phyloP scores from a whole-genome alignment of 2,888 invertebrate genomes.

The Gisinianus flammeolus region DNA sequence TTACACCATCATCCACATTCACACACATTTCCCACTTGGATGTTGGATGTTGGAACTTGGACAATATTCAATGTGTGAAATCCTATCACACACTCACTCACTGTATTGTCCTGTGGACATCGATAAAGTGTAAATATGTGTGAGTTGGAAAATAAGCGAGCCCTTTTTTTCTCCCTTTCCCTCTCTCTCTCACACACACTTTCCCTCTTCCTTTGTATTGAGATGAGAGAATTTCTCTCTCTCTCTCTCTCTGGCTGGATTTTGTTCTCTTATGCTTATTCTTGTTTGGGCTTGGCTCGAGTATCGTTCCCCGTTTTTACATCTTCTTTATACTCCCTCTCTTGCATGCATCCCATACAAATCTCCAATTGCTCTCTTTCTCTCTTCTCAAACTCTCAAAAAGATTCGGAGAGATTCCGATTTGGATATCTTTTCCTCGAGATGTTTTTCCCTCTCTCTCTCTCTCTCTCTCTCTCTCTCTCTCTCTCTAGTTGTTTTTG shows the following conservation, averaged over 20 bases:
- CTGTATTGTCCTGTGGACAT: too few species aligned
- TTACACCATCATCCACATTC: too few species aligned
- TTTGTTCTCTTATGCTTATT: too few species aligned
- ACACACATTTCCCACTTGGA: too few species aligned
- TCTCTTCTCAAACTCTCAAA: not conserved
- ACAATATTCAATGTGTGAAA: too few species aligned
- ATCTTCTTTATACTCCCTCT: not conserved
- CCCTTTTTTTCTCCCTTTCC: too few species aligned
- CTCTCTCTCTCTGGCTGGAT: not conserved
- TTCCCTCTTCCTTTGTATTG: too few species aligned
- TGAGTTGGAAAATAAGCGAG: not conserved
- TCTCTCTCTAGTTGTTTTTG: constrained; percentile 3
- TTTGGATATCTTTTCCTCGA: not conserved
- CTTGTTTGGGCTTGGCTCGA: not conserved
- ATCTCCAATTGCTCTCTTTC: not conserved
- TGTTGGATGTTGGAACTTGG: too few species aligned
- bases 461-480: constrained; percentile 28
- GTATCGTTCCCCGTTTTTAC: not conserved
- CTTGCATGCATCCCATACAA: constrained; percentile 6
- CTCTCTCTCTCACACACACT: too few species aligned
- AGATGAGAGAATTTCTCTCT: too few species aligned
- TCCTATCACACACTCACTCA: too few species aligned
- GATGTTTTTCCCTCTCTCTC: constrained; percentile 24
- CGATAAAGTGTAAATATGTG: not conserved
- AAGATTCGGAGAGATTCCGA: not conserved